Evolutionary conservation across 2,888 invertebrate species (phyloP).

Genomic region (Teleiodes luculella): DNA sequence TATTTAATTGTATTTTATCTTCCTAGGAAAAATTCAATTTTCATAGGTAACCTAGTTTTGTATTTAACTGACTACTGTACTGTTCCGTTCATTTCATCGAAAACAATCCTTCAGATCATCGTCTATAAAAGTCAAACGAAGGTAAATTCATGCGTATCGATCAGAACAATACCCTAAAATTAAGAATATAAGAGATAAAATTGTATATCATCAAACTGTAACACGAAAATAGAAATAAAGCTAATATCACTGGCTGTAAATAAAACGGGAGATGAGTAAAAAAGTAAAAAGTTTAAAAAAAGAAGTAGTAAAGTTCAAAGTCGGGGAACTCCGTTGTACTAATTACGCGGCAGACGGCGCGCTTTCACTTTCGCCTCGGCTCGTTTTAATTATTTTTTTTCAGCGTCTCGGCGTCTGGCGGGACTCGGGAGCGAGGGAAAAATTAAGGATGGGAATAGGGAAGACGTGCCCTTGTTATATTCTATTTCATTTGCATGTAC

Average conservation of each 20-base stretch:
- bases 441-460: conserved; percentile 42
- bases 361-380: conserved; percentile 74
- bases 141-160: no score
- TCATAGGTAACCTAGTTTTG: no score
- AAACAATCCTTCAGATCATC: no score
- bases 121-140: no score
- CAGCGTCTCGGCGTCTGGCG: conserved; percentile 78
- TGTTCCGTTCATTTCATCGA: no score
- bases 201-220: no score
- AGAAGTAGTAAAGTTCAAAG: conserved; percentile 75
- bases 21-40: no score
- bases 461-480: conserved; percentile 23
- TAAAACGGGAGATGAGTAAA: conserved; percentile 50
- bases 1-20: no score
- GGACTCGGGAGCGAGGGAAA: conserved; percentile 57
- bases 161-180: no score
- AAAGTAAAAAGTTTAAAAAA: conserved; percentile 50
- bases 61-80: no score
- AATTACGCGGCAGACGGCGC: conserved; percentile 78
- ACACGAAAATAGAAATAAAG: background rate
- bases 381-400: conserved; percentile 77
- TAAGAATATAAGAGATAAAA: no score
- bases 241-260: background rate
- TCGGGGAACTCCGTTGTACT: conserved; percentile 78
- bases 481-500: no score